Base-by-base conservation (phyloP, 2,797 vertebrate species). In the Chiroxiphia lanceolata region DNA sequence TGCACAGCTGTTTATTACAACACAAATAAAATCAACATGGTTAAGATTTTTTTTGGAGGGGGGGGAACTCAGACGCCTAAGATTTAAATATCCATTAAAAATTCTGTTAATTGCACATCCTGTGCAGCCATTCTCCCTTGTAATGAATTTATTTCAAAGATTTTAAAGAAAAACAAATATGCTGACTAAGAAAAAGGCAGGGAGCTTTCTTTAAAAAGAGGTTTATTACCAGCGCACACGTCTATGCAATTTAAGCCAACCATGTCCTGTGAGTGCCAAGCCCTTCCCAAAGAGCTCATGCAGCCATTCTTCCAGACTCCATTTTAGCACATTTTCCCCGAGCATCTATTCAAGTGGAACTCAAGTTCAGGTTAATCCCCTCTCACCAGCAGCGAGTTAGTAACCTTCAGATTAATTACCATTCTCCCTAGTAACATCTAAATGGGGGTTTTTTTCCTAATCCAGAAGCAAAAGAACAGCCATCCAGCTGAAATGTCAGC, bases 331-430 rank as follows among this genome's bases (percentile, higher is more conserved):
- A 0, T 45, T 89, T 81, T 42, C 45, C 57, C 29, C 17, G 7
- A 59, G 81, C 60, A 69, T 16, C 82, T 51, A 13, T 42, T 76
- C 47, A 53, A 74, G 79, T 65, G 54, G 68, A 91, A 95, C 71
- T 64, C 87, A 85, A 95, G 57, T 42, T 72, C 44, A 94, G 61
- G 86, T 91, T 92, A 89, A 94, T 78, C 71, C 54, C 42, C 45
- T 63, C 64, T 92, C 56, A 60, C 42, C 83, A 89, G 53, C 59
- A 65, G 72, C 1, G 0, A 68, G 45, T 54, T n/a, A 38, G 34
- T 26, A 83, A 61, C 90, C 11, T 1, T 91, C 79, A 71, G 22
- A 61, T 53, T 83, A 81, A 74, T 71, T 45, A 82, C 61, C 50
- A 47, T 72, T 85, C 86, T 83, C 77, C 80, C 53, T 31, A 65